These are phyloP conservation scores for Chaetodon trifascialis DNA, from an alignment of 2,113 vertebrate species.

Conservation along the genomic window DNA sequence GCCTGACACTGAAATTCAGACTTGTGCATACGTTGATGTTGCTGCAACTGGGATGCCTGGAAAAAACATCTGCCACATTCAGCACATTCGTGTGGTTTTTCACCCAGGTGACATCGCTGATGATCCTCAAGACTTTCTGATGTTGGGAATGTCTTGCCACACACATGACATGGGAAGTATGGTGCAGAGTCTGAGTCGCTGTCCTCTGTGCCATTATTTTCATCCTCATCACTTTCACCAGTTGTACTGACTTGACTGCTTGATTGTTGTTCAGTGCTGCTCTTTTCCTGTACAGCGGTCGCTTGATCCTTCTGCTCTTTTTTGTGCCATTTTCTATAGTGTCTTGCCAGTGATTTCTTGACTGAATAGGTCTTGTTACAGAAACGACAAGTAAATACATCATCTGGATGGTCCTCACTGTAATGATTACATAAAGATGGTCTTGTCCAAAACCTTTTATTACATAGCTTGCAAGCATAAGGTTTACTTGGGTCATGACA, in stretches of 20 bases:
- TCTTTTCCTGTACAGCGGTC: conserved; percentile 22
- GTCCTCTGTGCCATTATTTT: conserved; percentile 54
- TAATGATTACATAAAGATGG: conserved; percentile 73
- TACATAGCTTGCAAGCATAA: conserved; percentile 76
- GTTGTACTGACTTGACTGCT: conserved; percentile 53
- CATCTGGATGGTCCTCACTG: conserved; percentile 60
- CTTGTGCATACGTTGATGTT: conserved; percentile 86
- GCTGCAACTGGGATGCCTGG: conserved; percentile 83
- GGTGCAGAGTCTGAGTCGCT: conserved; percentile 84
- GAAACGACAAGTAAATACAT: conserved; percentile 70
- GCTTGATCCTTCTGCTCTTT: conserved; percentile 32
- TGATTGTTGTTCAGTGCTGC: conserved; percentile 31
- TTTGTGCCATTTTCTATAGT: conserved; percentile 74
- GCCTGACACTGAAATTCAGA: conserved; percentile 85
- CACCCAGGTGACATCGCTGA: conserved; percentile 85
- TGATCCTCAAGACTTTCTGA: conserved; percentile 86
- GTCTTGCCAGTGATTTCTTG: conserved; percentile 77
- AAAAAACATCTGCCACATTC: conserved; percentile 86
- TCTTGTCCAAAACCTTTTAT: conserved; percentile 72
- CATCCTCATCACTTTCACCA: conserved; percentile 55
- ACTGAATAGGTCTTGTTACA: conserved; percentile 77
- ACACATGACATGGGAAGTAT: conserved; percentile 87
- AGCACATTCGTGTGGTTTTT: conserved; percentile 85
- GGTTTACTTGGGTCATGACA: conserved; percentile 77
- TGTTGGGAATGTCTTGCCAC: conserved; percentile 85